phyloP scores from a whole-genome alignment of 2,113 vertebrate genomes.

The Tetrao urogallus region DNA sequence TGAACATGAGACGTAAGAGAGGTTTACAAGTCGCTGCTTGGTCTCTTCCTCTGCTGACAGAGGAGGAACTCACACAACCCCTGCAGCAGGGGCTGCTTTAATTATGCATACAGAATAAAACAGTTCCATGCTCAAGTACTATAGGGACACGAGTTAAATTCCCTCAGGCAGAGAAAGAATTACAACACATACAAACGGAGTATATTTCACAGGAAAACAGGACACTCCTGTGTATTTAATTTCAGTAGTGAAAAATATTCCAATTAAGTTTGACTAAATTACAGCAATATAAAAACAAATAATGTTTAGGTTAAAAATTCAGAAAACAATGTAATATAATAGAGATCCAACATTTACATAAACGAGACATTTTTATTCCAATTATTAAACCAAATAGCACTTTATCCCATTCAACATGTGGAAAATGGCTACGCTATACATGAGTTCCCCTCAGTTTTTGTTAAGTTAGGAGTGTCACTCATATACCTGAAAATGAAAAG shows the following conservation, averaged over 20 bases:
- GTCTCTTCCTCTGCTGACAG: not conserved
- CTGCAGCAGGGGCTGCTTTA: not conserved
- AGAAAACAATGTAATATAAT: not conserved
- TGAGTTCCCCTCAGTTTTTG: not conserved
- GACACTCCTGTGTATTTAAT: not conserved
- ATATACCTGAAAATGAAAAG: not conserved
- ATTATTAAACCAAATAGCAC: not conserved
- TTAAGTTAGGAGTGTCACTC: not conserved
- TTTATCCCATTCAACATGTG: not conserved
- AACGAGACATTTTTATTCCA: not conserved
- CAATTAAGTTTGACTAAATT: not conserved
- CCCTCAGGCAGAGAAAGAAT: not conserved
- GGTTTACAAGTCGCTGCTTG: not conserved
- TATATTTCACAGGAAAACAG: not conserved
- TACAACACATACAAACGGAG: not conserved
- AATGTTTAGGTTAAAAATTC: not conserved
- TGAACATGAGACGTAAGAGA: fast-evolving
- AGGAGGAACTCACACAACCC: not conserved
- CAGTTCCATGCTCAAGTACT: not conserved
- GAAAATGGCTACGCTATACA: not conserved
- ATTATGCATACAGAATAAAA: not conserved
- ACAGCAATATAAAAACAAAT: not conserved
- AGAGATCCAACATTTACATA: not conserved
- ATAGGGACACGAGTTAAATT: not conserved
- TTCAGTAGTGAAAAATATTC: not conserved